Evolutionary conservation across 2,888 invertebrate species (phyloP).

Genomic region (Cephus nigrinus): DNA sequence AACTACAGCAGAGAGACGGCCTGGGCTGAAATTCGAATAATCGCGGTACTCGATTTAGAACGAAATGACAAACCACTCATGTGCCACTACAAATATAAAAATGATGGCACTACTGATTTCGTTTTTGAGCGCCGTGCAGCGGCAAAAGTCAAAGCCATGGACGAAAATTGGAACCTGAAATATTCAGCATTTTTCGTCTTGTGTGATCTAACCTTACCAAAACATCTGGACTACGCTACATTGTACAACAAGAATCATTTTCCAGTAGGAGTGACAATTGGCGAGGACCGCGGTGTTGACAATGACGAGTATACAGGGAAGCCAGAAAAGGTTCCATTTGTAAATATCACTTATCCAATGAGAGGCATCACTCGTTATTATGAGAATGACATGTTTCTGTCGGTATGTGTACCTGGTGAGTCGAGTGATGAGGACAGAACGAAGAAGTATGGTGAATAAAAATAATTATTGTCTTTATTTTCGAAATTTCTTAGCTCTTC

Average conservation of each 20-base stretch:
- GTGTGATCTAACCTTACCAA: conserved; percentile 54
- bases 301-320: not conserved
- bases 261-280: conserved; percentile 29
- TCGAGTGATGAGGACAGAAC: not conserved
- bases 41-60: conserved; percentile 32
- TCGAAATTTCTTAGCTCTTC: conserved; percentile 56
- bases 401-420: conserved; percentile 37
- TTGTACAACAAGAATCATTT: conserved; percentile 21
- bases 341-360: conserved; percentile 32
- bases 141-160: conserved; percentile 61
- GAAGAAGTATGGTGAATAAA: not conserved
- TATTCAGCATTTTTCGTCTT: conserved; percentile 65
- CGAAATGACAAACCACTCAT: conserved; percentile 17
- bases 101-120: conserved; percentile 40
- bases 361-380: conserved; percentile 20
- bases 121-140: conserved; percentile 51
- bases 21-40: conserved; percentile 35
- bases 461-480: conserved; percentile 39
- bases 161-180: conserved; percentile 67
- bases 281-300: not conserved
- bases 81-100: conserved; percentile 37
- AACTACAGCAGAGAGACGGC: conserved; percentile 9
- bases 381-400: conserved; percentile 25
- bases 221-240: conserved; percentile 16
- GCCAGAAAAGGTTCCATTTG: conserved; percentile 20